Evolutionary conservation across 2,888 invertebrate species (phyloP).

Genomic region (Candidula unifasciata): DNA sequence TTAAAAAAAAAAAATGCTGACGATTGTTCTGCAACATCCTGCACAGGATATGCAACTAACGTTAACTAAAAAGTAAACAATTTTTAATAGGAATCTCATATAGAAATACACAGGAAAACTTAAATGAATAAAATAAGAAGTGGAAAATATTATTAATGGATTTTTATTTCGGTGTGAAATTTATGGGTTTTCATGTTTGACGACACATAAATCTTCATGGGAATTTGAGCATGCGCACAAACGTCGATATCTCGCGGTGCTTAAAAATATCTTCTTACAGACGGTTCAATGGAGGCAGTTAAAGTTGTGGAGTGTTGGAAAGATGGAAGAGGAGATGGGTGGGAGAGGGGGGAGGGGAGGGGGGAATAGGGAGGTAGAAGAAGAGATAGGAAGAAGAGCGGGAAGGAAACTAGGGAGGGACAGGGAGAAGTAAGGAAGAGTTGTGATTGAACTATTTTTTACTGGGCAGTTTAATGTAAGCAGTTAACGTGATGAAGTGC

Average conservation of each 20-base stretch:
- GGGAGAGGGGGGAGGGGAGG: background rate
- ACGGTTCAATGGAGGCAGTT: background rate
- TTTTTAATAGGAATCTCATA: too few relatives aligned
- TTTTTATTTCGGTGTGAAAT: background rate
- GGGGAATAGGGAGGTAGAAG: background rate
- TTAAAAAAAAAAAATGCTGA: too few relatives aligned
- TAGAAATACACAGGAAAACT: background rate
- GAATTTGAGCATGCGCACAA: background rate
- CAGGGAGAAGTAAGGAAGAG: background rate
- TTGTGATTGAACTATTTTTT: too few relatives aligned
- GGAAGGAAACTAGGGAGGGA: background rate
- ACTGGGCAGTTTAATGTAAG: too few relatives aligned
- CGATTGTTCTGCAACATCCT: too few relatives aligned
- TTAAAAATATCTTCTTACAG: background rate
- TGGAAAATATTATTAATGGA: background rate
- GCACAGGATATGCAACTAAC: too few relatives aligned
- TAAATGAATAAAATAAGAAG: background rate
- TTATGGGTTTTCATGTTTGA: constrained; percentile 1
- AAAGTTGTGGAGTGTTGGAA: background rate
- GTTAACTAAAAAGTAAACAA: too few relatives aligned
- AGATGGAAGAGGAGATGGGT: background rate
- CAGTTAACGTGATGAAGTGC: too few relatives aligned
- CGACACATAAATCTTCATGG: constrained; percentile 12
- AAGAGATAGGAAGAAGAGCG: background rate
- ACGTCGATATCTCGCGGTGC: background rate